Base-by-base conservation (phyloP, 2,888 invertebrate genomes). In the Spilosoma lubricipeda region DNA sequence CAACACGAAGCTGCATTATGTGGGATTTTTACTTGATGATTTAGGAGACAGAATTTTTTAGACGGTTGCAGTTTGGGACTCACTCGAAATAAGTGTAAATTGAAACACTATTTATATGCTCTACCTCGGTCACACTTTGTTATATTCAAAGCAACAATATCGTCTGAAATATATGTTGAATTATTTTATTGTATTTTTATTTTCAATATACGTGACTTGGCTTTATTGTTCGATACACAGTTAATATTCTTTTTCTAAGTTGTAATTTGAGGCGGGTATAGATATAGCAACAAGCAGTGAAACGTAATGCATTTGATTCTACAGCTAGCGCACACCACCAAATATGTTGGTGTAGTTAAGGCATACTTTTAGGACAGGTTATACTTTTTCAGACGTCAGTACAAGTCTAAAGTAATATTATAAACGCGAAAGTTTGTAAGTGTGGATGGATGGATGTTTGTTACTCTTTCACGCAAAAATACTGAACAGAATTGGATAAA, bases 21-120 rank as follows among this genome's bases (percentile, higher is more conserved):
- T 73, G 63, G 77, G 81, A 76, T 81, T 83, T 79, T 77, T 77
- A 77, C 79, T 82, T 80, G 69, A 72, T 76, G 74, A 74, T 74
- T 71, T 68, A 71, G 56, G 45, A 42, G 7, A 67, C n/a, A 48
- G 59, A 56, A 63, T 68, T 68, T 30, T 67, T 68, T 63, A 48
- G 45, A 67, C 45, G n/a, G 52, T 42, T 42, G 42, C 11, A 59
- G 59, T 45, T 39, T 66, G 36, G 9, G 2, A 71, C 56, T 27
- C 30, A 33, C 11, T 33, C 13, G 23, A 30, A 33, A 67, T 30
- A 33, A 23, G 23, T 30, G n/a, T 42, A 66, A 39, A 39, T 15
- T 27, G 11, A 56, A 56, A 56, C 0, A 56, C 9, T 56, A 11
- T 52, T 52, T 56, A 3, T 56, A 23, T n/a, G 5, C 3, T 23